Percentiles rank a stretch among this genome's conserved stretches.
phyloP scores from a whole-genome alignment of 2,113 vertebrate species.

The Vireo altiloquus region DNA sequence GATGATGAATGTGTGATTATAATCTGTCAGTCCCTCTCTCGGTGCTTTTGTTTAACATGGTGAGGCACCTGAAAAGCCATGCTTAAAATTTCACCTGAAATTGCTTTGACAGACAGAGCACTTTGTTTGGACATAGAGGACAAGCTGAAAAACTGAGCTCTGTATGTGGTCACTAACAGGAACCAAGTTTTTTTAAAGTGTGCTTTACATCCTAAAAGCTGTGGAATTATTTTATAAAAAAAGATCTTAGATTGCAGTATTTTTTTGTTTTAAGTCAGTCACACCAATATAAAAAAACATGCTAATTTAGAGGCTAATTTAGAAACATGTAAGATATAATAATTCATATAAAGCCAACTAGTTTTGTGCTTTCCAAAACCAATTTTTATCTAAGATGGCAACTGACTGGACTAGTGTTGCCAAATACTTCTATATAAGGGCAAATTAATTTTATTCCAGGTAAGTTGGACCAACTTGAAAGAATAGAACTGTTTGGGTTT shows the following conservation, averaged over 20 bases:
- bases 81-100: background rate
- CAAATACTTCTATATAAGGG: background rate
- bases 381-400: background rate
- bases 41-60: background rate
- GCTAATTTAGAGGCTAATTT: background rate
- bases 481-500: background rate
- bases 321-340: background rate
- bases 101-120: background rate
- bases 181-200: background rate
- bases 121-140: background rate
- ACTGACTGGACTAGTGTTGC: background rate
- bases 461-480: background rate
- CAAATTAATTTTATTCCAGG: background rate
- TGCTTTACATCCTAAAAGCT: background rate
- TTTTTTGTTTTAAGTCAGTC: background rate
- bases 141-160: background rate
- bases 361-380: background rate
- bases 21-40: background rate
- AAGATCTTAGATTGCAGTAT: background rate
- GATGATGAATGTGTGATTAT: background rate
- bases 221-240: background rate
- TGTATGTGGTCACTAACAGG: fast-evolving
- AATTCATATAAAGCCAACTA: background rate
- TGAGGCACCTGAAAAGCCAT: background rate
- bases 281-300: background rate